Evolutionary conservation across 1,140 invertebrate species (phyloP).

Genomic region (Zophobas atratus): DNA sequence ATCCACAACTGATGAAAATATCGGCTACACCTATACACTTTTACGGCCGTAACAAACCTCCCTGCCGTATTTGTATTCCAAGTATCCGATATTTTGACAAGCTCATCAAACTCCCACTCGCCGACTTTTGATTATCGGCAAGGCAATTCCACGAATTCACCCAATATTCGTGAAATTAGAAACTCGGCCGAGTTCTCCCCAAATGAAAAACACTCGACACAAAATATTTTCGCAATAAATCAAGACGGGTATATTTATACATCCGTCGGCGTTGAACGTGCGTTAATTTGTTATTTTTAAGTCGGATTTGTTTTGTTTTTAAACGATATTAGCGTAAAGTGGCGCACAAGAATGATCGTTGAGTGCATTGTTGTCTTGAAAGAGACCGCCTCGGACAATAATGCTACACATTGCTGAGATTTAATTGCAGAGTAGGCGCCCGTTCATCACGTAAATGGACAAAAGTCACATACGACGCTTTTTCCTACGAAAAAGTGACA

Average conservation of each 20-base stretch:
- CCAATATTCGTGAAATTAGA: neutral
- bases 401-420: neutral
- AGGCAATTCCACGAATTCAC: neutral
- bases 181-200: too few species aligned
- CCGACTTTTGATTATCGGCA: neutral
- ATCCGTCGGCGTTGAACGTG: neutral
- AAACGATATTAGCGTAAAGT: neutral
- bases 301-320: conserved; percentile 19
- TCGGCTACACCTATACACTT: neutral
- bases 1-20: neutral
- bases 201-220: neutral
- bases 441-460: too few species aligned
- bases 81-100: neutral
- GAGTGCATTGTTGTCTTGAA: too few species aligned
- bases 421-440: neutral
- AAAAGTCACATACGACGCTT: too few species aligned
- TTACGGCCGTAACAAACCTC: neutral
- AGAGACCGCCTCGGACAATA: neutral
- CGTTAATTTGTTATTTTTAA: conserved; percentile 23
- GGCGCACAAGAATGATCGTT: too few species aligned
- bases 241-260: conserved; percentile 1
- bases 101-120: neutral
- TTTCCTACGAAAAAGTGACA: too few species aligned
- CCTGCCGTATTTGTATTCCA: neutral
- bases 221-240: conserved; percentile 2